A percentile compares a stretch with the other conserved stretches of the same genome.
These are phyloP conservation scores for Catocala fraxini DNA, from an alignment of 2,888 invertebrate species.

Conservation along the genomic window DNA sequence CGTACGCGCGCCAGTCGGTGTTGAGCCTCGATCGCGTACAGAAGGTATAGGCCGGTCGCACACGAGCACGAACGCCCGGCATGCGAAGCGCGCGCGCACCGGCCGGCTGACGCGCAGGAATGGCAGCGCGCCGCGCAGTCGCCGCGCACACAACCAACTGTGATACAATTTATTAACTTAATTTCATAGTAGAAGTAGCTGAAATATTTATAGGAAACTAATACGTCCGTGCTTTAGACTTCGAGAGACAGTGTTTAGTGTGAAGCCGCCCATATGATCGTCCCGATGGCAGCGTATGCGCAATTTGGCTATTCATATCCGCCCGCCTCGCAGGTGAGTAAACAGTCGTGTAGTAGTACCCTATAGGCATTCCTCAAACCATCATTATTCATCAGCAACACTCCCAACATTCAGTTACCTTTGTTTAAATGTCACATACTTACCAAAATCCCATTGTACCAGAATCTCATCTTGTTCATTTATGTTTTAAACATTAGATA, in stretches of 20 bases:
- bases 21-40: slow-evolving; percentile 77
- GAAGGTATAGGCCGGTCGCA: slow-evolving; percentile 76
- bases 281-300: slow-evolving; percentile 93
- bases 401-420: not conserved
- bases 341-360: slow-evolving; percentile 1
- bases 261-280: slow-evolving; percentile 87
- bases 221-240: slow-evolving; percentile 81
- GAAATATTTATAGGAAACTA: slow-evolving; percentile 67
- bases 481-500: too few species aligned
- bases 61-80: slow-evolving; percentile 66
- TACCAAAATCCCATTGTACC: not conserved
- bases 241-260: slow-evolving; percentile 85
- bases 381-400: not conserved
- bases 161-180: slow-evolving; percentile 78
- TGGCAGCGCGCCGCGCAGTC: slow-evolving; percentile 83
- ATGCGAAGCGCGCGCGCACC: slow-evolving; percentile 81
- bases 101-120: slow-evolving; percentile 80
- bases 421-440: not conserved
- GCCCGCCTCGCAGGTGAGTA: slow-evolving; percentile 96
- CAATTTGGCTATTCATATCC: slow-evolving; percentile 97
- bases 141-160: slow-evolving; percentile 81
- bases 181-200: slow-evolving; percentile 67
- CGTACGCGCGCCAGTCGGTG: slow-evolving; percentile 85
- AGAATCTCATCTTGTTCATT: not conserved
- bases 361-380: not conserved